A percentile compares a stretch with the other conserved stretches of the same genome.
These are phyloP conservation scores for Benthosema pterotum DNA, from an alignment of 2,797 vertebrate genomes.

Conservation along the genomic window DNA sequence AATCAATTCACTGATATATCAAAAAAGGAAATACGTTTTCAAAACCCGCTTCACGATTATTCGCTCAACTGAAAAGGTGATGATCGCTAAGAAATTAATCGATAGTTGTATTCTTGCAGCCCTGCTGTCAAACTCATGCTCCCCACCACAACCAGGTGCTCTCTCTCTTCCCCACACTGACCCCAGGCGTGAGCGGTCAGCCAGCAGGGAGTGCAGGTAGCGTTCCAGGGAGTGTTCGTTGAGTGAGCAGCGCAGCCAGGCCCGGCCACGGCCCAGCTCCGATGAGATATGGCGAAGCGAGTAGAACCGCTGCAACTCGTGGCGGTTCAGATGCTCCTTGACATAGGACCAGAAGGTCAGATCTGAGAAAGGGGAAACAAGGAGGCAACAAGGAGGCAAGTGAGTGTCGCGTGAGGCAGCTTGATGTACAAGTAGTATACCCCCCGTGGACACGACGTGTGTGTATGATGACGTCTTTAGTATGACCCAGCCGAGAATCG, in stretches of 20 bases:
- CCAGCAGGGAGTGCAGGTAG: constrained; percentile 91
- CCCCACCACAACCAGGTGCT: background rate
- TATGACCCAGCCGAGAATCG: no score
- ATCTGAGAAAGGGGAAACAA: constrained; percentile 63
- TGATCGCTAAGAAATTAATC: no score
- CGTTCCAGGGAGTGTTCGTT: constrained; percentile 97
- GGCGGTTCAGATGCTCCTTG: constrained; percentile 94
- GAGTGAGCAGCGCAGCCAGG: constrained; percentile 95
- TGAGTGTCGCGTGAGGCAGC: no score
- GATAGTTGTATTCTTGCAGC: no score
- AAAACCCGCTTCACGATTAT: no score
- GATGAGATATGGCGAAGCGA: constrained; percentile 88
- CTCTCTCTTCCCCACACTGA: constrained; percentile 54
- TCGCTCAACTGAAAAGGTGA: no score
- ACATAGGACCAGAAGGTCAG: constrained; percentile 94
- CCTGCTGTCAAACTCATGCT: no score
- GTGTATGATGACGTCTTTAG: no score
- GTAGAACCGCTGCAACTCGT: constrained; percentile 94
- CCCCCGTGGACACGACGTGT: no score
- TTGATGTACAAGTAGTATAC: no score
- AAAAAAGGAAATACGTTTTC: no score
- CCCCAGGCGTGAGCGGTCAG: constrained; percentile 88
- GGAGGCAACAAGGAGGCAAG: background rate
- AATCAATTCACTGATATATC: no score
- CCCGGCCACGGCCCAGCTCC: constrained; percentile 90